Evolutionary conservation across 2,888 invertebrate genomes (phyloP), one percentile per base, ranked within the genome.

Genomic region (Leptogaster cylindrica): DNA sequence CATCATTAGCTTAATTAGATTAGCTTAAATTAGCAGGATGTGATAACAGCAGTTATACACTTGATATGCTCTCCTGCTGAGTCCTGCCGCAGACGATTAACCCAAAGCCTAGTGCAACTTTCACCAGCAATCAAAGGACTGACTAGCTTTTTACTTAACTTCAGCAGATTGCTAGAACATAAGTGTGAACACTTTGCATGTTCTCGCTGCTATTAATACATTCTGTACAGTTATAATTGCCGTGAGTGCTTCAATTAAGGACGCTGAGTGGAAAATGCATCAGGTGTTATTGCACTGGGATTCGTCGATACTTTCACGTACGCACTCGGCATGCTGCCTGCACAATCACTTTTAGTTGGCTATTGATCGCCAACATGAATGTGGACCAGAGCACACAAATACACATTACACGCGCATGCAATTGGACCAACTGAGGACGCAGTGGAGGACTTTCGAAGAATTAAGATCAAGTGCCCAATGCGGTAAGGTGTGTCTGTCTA

Each of bases 201-300:
- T 55, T 55, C 36, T 55, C 55, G 55, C 55, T 23, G 36, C 36
- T 39, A 55, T 55, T 39, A 55, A 55, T 55, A 36, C 33, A 39
- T 36, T 39, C 31, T 36, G 55, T 18, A 36, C 20, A 55, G 16
- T 55, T 18, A 36, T 55, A 55, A 55, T 55, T 55, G 39, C 55
- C 39, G 18, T 23, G 39, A 20, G 36, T 36, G 20, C 39, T 55
- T 39, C 55, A 36, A 55, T 55, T 55, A 55, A 39, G 39, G 52
- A 14, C 2, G 36, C 23, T 20, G 55, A 36, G 36, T 55, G 31
- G 55, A 20, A 55, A 36, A 55, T 55, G 33, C 55, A 55, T 55
- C 55, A 55, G 55, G 55, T 55, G 55, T 36, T 55, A 55, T 55
- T 36, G 39, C 33, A n/a, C n/a, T n/a, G n/a, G n/a, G n/a, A n/a